Percentiles rank a stretch among this genome's conserved stretches.
Conservation (phyloP, 2,797 vertebrate genomes). For the Tinamus major region DNA sequence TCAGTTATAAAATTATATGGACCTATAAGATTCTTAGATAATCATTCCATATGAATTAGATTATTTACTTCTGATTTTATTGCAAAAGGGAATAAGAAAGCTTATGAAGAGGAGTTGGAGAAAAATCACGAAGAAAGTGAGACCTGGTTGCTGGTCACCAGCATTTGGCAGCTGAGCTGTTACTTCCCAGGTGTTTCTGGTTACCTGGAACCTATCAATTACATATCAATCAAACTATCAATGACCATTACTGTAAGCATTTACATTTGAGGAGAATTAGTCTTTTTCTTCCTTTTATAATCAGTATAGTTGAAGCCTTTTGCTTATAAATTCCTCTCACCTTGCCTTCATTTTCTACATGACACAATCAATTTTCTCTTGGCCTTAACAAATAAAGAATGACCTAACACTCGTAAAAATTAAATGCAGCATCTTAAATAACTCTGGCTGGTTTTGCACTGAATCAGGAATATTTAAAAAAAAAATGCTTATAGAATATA, state of each 20-base stretch:
- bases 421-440: background rate
- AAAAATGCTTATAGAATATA: background rate
- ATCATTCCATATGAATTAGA: background rate
- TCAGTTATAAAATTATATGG: background rate
- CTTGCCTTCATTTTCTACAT: background rate
- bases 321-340: background rate
- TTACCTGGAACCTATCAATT: background rate
- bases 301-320: background rate
- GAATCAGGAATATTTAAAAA: background rate
- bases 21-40: background rate
- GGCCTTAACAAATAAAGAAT: background rate
- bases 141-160: background rate
- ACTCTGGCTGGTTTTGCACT: background rate
- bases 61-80: background rate
- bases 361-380: background rate
- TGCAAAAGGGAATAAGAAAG: background rate
- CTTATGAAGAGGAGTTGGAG: background rate
- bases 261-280: background rate
- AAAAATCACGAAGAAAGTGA: background rate
- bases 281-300: background rate
- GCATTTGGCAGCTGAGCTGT: background rate
- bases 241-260: background rate
- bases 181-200: background rate
- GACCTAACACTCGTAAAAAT: background rate
- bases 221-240: background rate